Evolutionary conservation across 2,797 vertebrate genomes (phyloP).

Genomic region (Oreortyx pictus): DNA sequence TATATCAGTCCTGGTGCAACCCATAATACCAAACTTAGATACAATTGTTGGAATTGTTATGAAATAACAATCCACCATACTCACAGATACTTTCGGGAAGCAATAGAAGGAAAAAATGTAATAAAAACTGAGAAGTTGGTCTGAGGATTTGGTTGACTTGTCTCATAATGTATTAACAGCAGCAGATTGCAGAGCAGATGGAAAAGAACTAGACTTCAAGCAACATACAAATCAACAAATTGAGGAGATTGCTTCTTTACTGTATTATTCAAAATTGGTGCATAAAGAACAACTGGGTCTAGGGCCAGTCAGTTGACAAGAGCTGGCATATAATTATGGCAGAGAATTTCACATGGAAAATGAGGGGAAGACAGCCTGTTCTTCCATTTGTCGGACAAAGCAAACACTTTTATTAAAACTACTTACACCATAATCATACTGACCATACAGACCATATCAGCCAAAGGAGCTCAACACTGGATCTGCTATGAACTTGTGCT

Average conservation of each 20-base stretch:
- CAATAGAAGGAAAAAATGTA: slow-evolving; percentile 8
- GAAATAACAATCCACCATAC: not conserved
- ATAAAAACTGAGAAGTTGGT: slow-evolving; percentile 15
- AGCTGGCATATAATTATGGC: not conserved
- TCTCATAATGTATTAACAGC: not conserved
- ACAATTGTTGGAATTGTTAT: not conserved
- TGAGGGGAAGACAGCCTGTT: not conserved
- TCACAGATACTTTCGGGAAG: slow-evolving; percentile 14
- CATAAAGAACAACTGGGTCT: not conserved
- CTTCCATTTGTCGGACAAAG: not conserved
- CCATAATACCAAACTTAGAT: not conserved
- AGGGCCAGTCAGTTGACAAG: slow-evolving; percentile 47
- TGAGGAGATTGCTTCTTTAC: slow-evolving; percentile 4
- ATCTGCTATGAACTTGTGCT: not conserved
- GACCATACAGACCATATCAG: not conserved
- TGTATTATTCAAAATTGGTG: slow-evolving; percentile 18
- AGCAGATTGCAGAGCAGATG: slow-evolving; percentile 71
- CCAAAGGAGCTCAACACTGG: not conserved
- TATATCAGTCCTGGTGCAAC: not conserved
- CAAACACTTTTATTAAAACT: not conserved
- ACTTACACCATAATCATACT: not conserved
- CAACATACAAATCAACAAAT: slow-evolving; percentile 47
- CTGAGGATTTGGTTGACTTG: slow-evolving; percentile 32
- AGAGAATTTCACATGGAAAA: slow-evolving; percentile 3
- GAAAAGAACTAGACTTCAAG: slow-evolving; percentile 61